Percentiles rank a stretch among this genome's conserved stretches.
Conservation (phyloP, 2,113 vertebrate species). For the Cephalopholis sonnerati region DNA sequence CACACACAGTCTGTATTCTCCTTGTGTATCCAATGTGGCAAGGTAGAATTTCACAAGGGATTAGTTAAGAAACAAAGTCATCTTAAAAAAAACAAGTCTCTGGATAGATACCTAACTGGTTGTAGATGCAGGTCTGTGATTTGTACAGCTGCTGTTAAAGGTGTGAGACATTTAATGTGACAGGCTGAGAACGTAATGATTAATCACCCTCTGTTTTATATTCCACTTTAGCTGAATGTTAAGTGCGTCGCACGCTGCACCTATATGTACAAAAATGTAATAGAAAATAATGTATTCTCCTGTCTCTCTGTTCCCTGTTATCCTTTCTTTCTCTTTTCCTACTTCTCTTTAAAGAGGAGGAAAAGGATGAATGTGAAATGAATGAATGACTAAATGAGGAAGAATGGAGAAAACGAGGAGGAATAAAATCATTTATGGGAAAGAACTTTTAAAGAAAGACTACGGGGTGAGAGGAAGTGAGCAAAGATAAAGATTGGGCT, state of each 20-base stretch:
- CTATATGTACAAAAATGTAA: neutral
- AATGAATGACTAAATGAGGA: neutral
- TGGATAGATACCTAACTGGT: neutral
- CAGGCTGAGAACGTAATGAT: conserved; percentile 28
- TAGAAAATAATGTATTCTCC: neutral
- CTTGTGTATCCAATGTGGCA: neutral
- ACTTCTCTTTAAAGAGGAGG: neutral
- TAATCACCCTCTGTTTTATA: conserved; percentile 17
- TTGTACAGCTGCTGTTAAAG: conserved; percentile 3
- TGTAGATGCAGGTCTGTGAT: neutral
- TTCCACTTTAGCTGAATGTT: conserved; percentile 8
- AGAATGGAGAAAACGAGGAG: neutral
- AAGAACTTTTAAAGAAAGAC: neutral
- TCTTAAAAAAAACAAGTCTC: neutral
- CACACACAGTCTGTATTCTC: neutral
- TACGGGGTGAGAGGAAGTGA: neutral
- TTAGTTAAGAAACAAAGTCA: neutral
- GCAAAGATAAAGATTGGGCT: neutral
- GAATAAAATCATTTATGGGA: neutral
- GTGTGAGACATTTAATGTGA: conserved; percentile 21
- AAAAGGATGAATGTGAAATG: neutral
- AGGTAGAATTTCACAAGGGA: too few relatives aligned
- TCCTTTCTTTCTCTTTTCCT: neutral
- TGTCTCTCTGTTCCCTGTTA: neutral
- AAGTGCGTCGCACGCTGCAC: neutral